phyloP scores from a whole-genome alignment of 2,113 vertebrate species.

The Salvelinus namaycush region DNA sequence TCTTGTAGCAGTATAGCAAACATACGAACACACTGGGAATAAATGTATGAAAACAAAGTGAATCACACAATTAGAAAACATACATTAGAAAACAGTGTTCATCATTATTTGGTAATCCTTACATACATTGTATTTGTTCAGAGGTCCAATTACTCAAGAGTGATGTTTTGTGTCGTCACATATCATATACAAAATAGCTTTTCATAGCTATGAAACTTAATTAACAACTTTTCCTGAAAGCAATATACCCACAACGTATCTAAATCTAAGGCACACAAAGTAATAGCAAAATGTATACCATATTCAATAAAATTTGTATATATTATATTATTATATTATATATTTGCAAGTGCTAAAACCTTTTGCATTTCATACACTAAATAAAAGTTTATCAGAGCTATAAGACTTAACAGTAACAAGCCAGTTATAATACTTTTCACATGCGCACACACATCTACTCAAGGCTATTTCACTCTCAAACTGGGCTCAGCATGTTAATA shows the following conservation, averaged over 20 bases:
- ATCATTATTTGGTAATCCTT: neutral
- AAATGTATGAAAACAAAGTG: too few relatives aligned
- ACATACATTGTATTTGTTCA: neutral
- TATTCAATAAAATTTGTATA: constrained; percentile 4
- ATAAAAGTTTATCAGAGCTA: constrained; percentile 12
- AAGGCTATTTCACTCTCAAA: constrained; percentile 5
- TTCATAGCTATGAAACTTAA: neutral
- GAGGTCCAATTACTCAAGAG: too few relatives aligned
- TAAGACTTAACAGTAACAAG: constrained; percentile 7
- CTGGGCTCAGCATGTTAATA: neutral
- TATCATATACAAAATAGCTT: too few relatives aligned
- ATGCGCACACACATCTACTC: constrained; percentile 8
- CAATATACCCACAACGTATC: neutral
- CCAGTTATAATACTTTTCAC: neutral
- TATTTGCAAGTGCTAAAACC: too few relatives aligned
- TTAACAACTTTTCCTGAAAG: neutral
- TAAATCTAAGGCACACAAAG: constrained; percentile 33
- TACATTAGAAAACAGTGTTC: constrained; percentile 16
- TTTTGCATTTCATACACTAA: neutral
- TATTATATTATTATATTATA: too few relatives aligned
- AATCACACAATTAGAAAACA: constrained; percentile 17
- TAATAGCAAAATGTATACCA: neutral
- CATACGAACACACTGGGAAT: constrained; percentile 5
- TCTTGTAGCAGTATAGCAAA: constrained; percentile 10
- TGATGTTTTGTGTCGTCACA: too few relatives aligned